Conservation (phyloP, 2,888 invertebrate species). For the Bugula neritina region DNA sequence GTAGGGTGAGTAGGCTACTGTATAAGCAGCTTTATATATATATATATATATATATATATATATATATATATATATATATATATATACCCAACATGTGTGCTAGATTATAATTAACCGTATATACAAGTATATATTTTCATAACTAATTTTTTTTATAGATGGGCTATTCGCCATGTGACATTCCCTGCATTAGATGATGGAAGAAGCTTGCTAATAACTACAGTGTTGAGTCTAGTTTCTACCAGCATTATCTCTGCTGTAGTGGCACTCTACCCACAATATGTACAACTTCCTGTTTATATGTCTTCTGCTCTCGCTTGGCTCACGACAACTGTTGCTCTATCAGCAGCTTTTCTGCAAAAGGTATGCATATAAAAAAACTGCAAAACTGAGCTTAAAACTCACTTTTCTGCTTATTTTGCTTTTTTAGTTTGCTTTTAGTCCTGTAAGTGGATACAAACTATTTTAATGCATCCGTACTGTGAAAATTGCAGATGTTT, state of each 20-base stretch:
- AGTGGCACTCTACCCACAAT: constrained; percentile 1
- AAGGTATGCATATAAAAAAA: constrained; percentile 17
- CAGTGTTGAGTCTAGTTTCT: background rate
- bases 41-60: no score
- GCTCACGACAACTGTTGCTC: constrained; percentile 13
- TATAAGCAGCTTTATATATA: background rate
- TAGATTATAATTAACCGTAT: background rate
- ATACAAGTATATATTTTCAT: no score
- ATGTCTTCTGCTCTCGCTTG: background rate
- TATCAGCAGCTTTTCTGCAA: background rate
- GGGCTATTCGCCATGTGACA: constrained; percentile 19
- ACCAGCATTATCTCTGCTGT: background rate
- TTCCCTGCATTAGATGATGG: constrained; percentile 25
- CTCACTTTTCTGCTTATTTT: no score
- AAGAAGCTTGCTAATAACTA: constrained; percentile 5
- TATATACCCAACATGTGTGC: background rate
- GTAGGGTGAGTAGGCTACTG: background rate
- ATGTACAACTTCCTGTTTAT: background rate
- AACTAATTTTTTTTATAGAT: background rate
- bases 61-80: no score
- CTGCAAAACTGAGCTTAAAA: no score
- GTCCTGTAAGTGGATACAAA: no score
- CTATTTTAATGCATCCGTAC: no score
- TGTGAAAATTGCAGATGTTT: no score
- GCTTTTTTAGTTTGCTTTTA: no score